Base-by-base conservation (phyloP, 2,888 invertebrate genomes). In the Cerastoderma edule region DNA sequence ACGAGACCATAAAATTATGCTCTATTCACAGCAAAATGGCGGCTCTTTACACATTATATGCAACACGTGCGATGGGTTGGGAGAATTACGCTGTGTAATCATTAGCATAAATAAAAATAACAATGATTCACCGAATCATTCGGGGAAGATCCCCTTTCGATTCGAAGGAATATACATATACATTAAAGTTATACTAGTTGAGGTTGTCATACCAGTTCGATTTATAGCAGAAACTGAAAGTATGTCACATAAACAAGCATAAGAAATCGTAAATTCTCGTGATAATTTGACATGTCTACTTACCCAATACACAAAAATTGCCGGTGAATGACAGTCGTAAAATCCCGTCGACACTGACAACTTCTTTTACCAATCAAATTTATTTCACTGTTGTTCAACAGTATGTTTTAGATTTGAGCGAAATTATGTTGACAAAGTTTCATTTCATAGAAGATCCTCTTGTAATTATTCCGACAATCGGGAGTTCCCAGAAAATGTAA, bases 51-150 rank as follows among this genome's bases (percentile, higher is more conserved):
- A 67, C 48, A 70, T 28, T 39, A 33, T 39, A 65, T 60, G 60
- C n/a, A 35, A 75, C 81, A 81, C 81, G 81, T 81, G 81, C 81
- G 78, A 66, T 70, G 63, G n/a, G 73, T 78, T 67, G 72, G 78
- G 81, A 81, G 78, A 81, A 78, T 78, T 57, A 71, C 56, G 54
- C 63, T 64, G 71, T 65, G 71, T 64, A 64, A 27, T 71, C 71
- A 53, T 53, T 54, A 64, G 39, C 71, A 71, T 71, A 71, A 68
- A 33, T 32, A 48, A 66, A 50, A 50, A 50, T 50, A 50, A 50
- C 48, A 13, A 50, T 66, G 48, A 48, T 66, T 50, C 32, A 66
- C 32, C 6, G 22, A 0, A 10, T n/a, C 50, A 30, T n/a, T 5
- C 2, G 32, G 2, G 48, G 50, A 10, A 5, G 50, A 5, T 50